Conservation (phyloP, 2,113 vertebrate genomes). For the Limnothrissa miodon region DNA sequence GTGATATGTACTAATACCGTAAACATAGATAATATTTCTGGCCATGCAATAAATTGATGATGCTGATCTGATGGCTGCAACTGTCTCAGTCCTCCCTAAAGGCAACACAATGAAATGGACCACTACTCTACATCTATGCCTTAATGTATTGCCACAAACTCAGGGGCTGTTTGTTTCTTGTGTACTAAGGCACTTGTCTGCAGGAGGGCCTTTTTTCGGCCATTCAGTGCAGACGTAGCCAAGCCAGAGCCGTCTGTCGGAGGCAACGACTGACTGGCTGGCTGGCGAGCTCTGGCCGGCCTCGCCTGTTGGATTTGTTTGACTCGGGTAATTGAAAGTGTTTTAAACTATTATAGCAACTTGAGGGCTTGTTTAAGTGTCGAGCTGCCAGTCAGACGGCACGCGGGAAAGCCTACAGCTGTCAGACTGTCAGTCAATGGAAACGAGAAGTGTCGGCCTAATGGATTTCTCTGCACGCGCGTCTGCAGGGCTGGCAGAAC, state of each 20-base stretch:
- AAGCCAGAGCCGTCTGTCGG: not conserved
- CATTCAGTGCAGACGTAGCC: not conserved
- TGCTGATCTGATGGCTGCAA: not conserved
- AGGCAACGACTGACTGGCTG: conserved; percentile 35
- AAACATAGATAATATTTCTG: not conserved
- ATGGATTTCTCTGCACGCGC: conserved; percentile 98
- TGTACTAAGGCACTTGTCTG: not conserved
- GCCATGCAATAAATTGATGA: not conserved
- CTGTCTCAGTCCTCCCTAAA: not conserved
- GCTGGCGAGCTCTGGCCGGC: conserved; percentile 72
- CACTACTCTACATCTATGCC: not conserved
- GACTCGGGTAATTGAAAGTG: conserved; percentile 99
- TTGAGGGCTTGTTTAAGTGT: conserved; percentile 99
- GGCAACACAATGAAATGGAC: not conserved
- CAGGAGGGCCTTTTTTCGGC: not conserved
- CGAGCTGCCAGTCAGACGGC: conserved; percentile 93
- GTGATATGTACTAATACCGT: not conserved
- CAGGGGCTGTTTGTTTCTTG: not conserved
- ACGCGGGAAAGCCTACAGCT: conserved; percentile 93
- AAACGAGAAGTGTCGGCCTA: conserved; percentile 99
- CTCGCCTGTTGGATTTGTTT: conserved; percentile 95
- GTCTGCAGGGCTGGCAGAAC: conserved; percentile 83
- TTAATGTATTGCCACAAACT: not conserved
- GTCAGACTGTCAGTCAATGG: conserved; percentile 99
- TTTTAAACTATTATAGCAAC: conserved; percentile 99